phyloP scores from a whole-genome alignment of 2,113 vertebrate genomes.

The Pristiophorus japonicus region DNA sequence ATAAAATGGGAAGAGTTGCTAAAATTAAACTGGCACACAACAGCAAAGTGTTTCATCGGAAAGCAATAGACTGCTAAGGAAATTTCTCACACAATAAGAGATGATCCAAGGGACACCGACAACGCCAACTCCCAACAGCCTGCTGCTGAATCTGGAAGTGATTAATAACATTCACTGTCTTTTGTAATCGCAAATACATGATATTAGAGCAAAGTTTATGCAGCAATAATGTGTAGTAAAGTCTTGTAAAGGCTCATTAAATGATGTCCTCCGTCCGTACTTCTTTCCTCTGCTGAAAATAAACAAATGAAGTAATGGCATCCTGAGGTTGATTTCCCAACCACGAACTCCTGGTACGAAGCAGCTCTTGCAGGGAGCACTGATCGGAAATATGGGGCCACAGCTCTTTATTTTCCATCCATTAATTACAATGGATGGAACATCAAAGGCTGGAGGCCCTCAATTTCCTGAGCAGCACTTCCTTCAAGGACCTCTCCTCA shows the following conservation, averaged over 20 bases:
- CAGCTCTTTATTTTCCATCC: neutral
- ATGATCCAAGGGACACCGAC: neutral
- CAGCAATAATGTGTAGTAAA: neutral
- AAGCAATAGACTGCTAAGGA: neutral
- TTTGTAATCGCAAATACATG: neutral
- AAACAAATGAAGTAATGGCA: neutral
- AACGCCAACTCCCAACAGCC: neutral
- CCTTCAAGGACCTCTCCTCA: neutral
- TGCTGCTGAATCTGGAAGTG: neutral
- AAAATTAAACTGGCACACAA: neutral
- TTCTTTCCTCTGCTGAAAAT: neutral
- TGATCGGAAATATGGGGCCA: neutral
- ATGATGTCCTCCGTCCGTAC: neutral
- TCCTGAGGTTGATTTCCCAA: neutral
- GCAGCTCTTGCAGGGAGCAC: neutral
- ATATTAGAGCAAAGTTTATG: neutral
- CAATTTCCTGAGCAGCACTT: no score
- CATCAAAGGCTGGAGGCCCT: no score
- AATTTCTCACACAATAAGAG: neutral
- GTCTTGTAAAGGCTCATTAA: neutral
- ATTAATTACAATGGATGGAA: no score
- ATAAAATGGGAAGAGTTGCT: neutral
- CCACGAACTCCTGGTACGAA: neutral
- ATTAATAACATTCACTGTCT: neutral
- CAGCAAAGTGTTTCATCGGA: neutral